phyloP scores from a whole-genome alignment of 2,888 invertebrate genomes.

The Alitta virens region DNA sequence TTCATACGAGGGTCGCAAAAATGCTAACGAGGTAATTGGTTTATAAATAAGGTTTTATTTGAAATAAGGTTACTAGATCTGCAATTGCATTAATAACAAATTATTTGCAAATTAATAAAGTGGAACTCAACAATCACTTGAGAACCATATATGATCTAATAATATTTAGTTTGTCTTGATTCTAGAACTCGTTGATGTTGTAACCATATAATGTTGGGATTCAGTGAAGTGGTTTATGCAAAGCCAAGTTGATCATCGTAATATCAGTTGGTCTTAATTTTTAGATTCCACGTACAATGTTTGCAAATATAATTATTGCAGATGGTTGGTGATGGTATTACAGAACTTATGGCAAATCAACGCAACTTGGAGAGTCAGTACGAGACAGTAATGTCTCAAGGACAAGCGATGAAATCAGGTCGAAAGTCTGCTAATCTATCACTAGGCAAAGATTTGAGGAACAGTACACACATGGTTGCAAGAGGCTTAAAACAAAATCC shows the following conservation, averaged over 20 bases:
- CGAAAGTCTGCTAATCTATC: conserved; percentile 38
- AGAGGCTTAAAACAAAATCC: conserved; percentile 52
- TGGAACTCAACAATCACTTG: too few relatives aligned
- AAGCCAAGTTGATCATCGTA: too few relatives aligned
- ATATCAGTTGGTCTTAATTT: not conserved
- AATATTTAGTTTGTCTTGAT: too few relatives aligned
- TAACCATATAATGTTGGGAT: too few relatives aligned
- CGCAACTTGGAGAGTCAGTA: conserved; percentile 45
- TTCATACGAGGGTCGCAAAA: conserved; percentile 41
- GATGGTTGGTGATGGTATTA: conserved; percentile 50
- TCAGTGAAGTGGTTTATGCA: too few relatives aligned
- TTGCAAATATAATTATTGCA: conserved; percentile 26
- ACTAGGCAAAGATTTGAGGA: conserved; percentile 44
- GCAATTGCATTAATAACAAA: too few relatives aligned
- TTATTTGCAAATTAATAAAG: too few relatives aligned
- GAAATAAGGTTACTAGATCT: too few relatives aligned
- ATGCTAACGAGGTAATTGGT: conserved; percentile 29
- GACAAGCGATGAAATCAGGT: conserved; percentile 34
- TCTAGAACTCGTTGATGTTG: too few relatives aligned
- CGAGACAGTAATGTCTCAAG: conserved; percentile 43
- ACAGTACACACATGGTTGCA: conserved; percentile 51
- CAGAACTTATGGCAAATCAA: conserved; percentile 44
- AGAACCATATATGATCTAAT: too few relatives aligned
- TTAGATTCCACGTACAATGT: not conserved
- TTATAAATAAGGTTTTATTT: too few relatives aligned